Base-by-base conservation (phyloP, 2,797 vertebrate species). In the Caiman crocodilus region DNA sequence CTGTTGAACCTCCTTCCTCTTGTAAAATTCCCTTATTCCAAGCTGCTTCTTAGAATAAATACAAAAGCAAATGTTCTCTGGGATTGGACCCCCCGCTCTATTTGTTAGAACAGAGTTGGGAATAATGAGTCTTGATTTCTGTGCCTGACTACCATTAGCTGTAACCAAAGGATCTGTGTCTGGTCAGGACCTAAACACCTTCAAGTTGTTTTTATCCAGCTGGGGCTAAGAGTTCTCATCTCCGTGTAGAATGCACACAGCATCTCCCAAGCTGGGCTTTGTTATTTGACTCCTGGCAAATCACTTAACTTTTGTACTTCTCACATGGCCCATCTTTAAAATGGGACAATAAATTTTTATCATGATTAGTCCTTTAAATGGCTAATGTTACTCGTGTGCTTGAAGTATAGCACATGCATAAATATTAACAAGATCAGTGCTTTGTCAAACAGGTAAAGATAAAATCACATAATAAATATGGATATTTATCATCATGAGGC, bases 61-160 rank as follows among this genome's bases (percentile, higher is more conserved):
- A 57, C 18, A 73, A 69, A 90, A 92, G 30, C 14, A 84, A 82
- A 83, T 55, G 71, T 94, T 91, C 64, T 85, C 18, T 63, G 28
- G 14, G 83, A 42, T 10, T 14, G 3, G 17, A 3, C 35, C n/a
- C 63, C 28, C 60, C 13, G 12, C 42, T 50, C 35, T 21, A 26
- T 25, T 77, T 32, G 50, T 23, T 77, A 58, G 79, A 90, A 20
- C n/a, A 3, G 21, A n/a, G 14, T 5, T 30, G 26, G 30, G 79
- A 77, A 55, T 50, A 76, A 76, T 23, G 35, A 50, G 21, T 25
- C 67, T 20, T 42, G 20, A 26, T 23, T 88, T 50, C 71, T 8
- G 1, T 79, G 25, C 42, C 56, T 58, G 81, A 32, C 35, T 55
- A 69, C 69, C 35, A 50, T 35, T 71, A 23, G 12, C 18, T 71